A percentile compares a stretch with the other conserved stretches of the same genome.
Conservation (phyloP, 2,888 invertebrate species). For the Dorcus hopei region DNA sequence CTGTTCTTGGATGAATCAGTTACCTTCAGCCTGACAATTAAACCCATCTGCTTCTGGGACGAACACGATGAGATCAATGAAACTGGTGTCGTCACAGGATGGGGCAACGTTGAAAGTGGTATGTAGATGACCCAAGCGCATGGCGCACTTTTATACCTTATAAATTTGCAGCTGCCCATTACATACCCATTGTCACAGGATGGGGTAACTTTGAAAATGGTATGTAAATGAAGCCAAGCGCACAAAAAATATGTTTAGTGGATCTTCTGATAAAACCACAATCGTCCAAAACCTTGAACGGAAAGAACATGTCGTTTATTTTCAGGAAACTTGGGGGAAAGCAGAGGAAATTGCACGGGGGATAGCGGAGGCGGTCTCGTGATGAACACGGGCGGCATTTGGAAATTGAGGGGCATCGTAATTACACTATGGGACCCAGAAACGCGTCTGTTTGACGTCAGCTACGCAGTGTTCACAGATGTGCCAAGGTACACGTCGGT, state of each 20-base stretch:
- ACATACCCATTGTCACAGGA: conserved; percentile 44
- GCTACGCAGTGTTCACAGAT: conserved; percentile 66
- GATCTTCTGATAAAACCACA: conserved; percentile 34
- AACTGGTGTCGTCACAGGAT: conserved; percentile 56
- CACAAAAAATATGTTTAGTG: conserved; percentile 46
- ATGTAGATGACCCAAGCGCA: conserved; percentile 52
- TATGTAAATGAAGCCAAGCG: conserved; percentile 47
- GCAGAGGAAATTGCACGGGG: conserved; percentile 56
- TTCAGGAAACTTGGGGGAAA: conserved; percentile 48
- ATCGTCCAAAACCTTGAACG: too few species aligned
- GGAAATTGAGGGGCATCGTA: conserved; percentile 53
- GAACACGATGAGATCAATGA: conserved; percentile 48
- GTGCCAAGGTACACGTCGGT: conserved; percentile 52
- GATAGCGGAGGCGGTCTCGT: conserved; percentile 60
- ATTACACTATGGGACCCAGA: conserved; percentile 46
- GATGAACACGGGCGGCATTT: conserved; percentile 42
- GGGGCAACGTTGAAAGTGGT: conserved; percentile 54
- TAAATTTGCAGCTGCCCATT: too few species aligned
- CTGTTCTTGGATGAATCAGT: conserved; percentile 52
- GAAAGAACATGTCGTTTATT: not conserved
- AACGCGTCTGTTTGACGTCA: conserved; percentile 55
- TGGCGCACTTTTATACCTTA: conserved; percentile 25
- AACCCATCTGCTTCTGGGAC: conserved; percentile 62
- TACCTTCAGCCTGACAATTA: conserved; percentile 54
- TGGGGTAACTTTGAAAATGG: conserved; percentile 56